These are phyloP conservation scores for Andrena dorsata DNA, from an alignment of 2,888 invertebrate species.

Conservation along the genomic window DNA sequence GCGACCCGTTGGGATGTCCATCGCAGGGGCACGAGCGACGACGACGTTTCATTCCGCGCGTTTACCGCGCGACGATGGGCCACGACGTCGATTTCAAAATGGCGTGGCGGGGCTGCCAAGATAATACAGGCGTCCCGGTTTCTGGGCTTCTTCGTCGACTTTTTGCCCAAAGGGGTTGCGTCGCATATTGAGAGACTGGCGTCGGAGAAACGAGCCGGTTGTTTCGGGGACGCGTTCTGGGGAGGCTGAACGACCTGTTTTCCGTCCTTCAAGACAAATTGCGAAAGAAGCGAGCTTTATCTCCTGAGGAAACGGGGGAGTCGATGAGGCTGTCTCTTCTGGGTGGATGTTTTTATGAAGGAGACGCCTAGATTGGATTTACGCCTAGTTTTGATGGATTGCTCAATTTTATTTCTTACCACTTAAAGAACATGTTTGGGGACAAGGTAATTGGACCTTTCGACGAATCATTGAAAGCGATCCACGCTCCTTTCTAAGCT, in stretches of 20 bases:
- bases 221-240: constrained; percentile 14
- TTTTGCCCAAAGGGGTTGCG: neutral
- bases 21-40: constrained; percentile 26
- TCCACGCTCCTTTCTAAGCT: no score
- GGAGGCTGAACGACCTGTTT: neutral
- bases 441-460: no score
- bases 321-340: neutral
- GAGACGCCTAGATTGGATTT: neutral
- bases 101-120: constrained; percentile 8
- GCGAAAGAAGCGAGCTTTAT: neutral
- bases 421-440: neutral
- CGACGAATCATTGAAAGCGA: no score
- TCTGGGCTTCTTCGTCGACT: neutral
- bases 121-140: constrained; percentile 4
- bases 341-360: neutral
- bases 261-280: constrained; percentile 14
- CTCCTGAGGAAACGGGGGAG: neutral
- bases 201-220: constrained; percentile 16
- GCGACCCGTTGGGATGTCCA: constrained; percentile 54
- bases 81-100: neutral
- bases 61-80: constrained; percentile 46
- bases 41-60: constrained; percentile 56
- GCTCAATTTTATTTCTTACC: neutral
- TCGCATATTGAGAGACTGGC: constrained; percentile 13
- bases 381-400: neutral